These are phyloP conservation scores for Andricus curvator DNA, from an alignment of 2,888 invertebrate species.

Conservation along the genomic window DNA sequence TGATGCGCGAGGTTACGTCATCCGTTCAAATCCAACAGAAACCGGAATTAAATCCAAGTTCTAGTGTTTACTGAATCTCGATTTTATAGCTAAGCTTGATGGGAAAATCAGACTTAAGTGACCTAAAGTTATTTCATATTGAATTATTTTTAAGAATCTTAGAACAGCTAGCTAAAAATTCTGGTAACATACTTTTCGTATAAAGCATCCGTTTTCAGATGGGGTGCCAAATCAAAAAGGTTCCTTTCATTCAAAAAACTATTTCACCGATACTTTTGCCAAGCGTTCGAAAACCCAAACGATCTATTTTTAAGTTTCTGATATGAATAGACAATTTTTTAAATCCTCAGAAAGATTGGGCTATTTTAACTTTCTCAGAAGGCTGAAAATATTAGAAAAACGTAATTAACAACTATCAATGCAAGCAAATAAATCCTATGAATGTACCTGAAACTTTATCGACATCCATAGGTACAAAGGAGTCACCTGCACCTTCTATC, in stretches of 20 bases:
- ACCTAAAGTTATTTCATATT: not conserved
- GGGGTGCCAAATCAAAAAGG: not conserved
- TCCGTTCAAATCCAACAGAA: too few relatives aligned
- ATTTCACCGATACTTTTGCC: not conserved
- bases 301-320: not conserved
- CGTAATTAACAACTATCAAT: constrained; percentile 75
- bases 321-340: not conserved
- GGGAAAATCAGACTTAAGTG: constrained; percentile 15
- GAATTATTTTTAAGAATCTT: not conserved
- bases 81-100: not conserved
- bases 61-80: too few relatives aligned
- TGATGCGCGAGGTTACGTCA: too few relatives aligned
- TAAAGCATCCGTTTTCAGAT: too few relatives aligned
- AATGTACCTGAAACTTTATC: constrained; percentile 80
- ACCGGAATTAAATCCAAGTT: too few relatives aligned
- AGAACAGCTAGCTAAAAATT: not conserved
- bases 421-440: constrained; percentile 65
- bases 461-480: constrained; percentile 82
- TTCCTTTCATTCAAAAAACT: not conserved
- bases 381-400: constrained; percentile 64
- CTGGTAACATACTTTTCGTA: too few relatives aligned
- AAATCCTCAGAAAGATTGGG: not conserved
- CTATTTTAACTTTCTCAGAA: constrained; percentile 45
- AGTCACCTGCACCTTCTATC: constrained; percentile 76
- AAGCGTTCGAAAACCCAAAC: not conserved